Base-by-base conservation (phyloP, 2,113 vertebrate species). In the Pachycephala philippinensis region DNA sequence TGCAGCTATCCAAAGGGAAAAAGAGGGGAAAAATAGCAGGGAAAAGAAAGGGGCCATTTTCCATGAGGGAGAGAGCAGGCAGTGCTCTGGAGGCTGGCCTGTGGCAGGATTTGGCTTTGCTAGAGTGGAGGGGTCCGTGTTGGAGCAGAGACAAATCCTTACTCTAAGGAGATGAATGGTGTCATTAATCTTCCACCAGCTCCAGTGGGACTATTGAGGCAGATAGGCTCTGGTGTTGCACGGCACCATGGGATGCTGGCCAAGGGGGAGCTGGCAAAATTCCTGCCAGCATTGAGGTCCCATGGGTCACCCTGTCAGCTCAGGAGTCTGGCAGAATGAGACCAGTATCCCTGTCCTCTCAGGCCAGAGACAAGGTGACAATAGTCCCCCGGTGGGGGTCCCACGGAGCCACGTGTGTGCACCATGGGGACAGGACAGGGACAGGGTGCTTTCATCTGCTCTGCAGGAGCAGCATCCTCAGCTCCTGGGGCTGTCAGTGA, bases 391-490 rank as follows among this genome's bases (percentile, higher is more conserved):
- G 15, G 1, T 18, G 33, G 9, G 7, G 27, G 15, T 47, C 11
- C 47, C 53, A 35, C 0, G 0, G 28, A 13, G 35, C 27, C 35
- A 23, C 0, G 0, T 39, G 23, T 9, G 11, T 14, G 35, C 2
- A 14, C 59, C 20, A 13, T 15, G 5, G 56, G 56, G 35, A 56
- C 59, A 39, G 44, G 56, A 60, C n/a, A 82, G 70, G 44, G 44
- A 70, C 39, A 75, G 45, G 39, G 40, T 16, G 14, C 63, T 69
- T n/a, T 54, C 47, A 23, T 15, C n/a, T 45, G 61, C 39, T 47
- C n/a, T 52, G 28, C 63, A 42, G 81, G 28, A 47, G 60, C 42
- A 74, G 35, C 64, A 37, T 9, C 45, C 64, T 63, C 71, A 33
- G 44, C 42, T 53, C 49, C 65, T 42, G 76, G 42, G 15, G n/a